Evolutionary conservation across 2,888 invertebrate genomes (phyloP).

Genomic region (Scaptomyza flava): DNA sequence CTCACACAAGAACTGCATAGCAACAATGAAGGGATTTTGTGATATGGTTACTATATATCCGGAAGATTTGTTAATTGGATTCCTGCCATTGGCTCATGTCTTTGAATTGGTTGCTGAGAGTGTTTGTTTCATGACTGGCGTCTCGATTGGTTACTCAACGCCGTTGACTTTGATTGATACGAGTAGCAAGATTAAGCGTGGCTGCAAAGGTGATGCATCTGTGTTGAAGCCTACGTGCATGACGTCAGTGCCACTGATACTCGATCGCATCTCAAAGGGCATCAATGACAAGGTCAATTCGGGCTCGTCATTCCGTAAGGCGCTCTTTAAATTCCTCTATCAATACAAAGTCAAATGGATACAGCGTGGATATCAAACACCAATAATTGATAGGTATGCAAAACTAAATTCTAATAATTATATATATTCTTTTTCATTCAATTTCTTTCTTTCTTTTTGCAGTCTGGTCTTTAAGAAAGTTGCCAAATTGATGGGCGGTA

Average conservation of each 20-base stretch:
- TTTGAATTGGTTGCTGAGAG: slow-evolving; percentile 97
- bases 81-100: slow-evolving; percentile 98
- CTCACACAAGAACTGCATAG: slow-evolving; percentile 92
- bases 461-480: slow-evolving; percentile 84
- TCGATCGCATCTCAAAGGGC: slow-evolving; percentile 98
- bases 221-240: slow-evolving; percentile 96
- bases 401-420: not conserved
- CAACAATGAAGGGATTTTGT: slow-evolving; percentile 92
- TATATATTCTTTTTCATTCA: not conserved
- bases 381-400: slow-evolving; percentile 88
- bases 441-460: slow-evolving; percentile 4
- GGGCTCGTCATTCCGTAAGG: slow-evolving; percentile 91
- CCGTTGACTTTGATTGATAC: slow-evolving; percentile 96
- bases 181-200: slow-evolving; percentile 97
- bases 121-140: slow-evolving; percentile 92
- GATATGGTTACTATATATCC: slow-evolving; percentile 90
- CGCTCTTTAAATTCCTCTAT: slow-evolving; percentile 97
- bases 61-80: slow-evolving; percentile 94
- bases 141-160: slow-evolving; percentile 98
- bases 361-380: slow-evolving; percentile 92
- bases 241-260: slow-evolving; percentile 98
- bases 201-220: slow-evolving; percentile 96
- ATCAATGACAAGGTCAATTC: slow-evolving; percentile 97
- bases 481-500: slow-evolving; percentile 92
- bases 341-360: slow-evolving; percentile 95